Evolutionary conservation across 2,797 vertebrate genomes (phyloP), one percentile per base, ranked within the genome.

Genomic region (Ptychadena robeensis): DNA sequence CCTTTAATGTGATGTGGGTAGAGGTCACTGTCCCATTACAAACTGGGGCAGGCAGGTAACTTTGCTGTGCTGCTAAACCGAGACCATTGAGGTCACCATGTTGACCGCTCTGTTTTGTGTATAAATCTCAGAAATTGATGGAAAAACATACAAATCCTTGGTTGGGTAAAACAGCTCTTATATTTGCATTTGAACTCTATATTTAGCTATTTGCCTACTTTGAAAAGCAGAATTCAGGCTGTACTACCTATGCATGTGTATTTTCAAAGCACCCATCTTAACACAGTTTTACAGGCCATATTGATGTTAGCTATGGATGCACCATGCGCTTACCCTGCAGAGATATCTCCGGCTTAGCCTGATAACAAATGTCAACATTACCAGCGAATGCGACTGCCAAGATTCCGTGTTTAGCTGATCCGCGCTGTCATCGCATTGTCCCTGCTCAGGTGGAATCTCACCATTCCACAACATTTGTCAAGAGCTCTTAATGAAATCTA

Each of bases 361-460:
- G 83, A 80, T 79, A 80, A 85, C 78, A 80, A 85, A 80, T 75
- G 83, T 80, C 78, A 85, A 85, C 83, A 85, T 85, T 71, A 73
- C 66, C 53, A 14, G 57, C 64, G 83, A 80, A 73, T 37, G 67
- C 22, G 65, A 30, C 66, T 76, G 83, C 83, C 83, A 85, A 81
- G 83, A 85, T 70, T 76, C 30, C 27, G 30, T 80, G 72, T 85
- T 81, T 75, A 76, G 83, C 73, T 81, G 83, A 85, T 85, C 78
- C 75, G 38, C 35, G 65, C 83, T 85, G 70, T 81, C 83, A 81
- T 85, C 78, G 38, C 61, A 71, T 76, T 76, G 78, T 81, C 83
- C 72, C 73, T 76, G 78, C 72, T 76, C 83, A 81, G 83, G 83
- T 85, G 83, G 66, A 81, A 72, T 48, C 75, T 48, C 63, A 71